Evolutionary conservation across 2,888 invertebrate species (phyloP).

Genomic region (Eupithecia vulgata): DNA sequence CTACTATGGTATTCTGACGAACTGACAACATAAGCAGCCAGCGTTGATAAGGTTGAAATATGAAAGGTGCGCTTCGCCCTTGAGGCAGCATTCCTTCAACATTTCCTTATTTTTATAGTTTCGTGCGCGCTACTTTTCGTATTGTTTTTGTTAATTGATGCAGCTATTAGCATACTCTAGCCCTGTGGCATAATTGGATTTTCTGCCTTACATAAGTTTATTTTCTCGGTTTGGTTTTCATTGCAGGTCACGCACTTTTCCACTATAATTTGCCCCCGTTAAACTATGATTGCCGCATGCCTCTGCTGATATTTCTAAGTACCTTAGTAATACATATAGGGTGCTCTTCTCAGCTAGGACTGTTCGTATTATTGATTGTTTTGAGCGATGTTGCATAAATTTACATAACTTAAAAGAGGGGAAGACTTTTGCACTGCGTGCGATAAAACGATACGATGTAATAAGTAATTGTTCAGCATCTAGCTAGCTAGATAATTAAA

Average conservation of each 20-base stretch:
- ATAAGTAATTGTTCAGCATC: background rate
- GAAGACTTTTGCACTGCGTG: background rate
- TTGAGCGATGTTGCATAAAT: background rate
- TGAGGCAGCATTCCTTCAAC: conserved; percentile 37
- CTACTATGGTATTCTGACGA: conserved; percentile 7
- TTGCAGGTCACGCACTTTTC: background rate
- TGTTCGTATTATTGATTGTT: background rate
- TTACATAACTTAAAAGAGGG: background rate
- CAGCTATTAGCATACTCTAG: conserved; percentile 18
- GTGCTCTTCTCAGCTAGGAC: background rate
- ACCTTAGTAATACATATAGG: background rate
- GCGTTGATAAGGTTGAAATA: conserved; percentile 24
- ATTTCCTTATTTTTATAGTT: conserved; percentile 40
- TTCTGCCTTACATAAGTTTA: background rate
- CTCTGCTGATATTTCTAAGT: background rate
- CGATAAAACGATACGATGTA: background rate
- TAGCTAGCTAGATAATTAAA: background rate
- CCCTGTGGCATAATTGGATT: background rate
- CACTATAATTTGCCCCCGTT: background rate
- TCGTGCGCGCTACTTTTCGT: conserved; percentile 16
- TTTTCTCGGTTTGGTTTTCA: background rate
- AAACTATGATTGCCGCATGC: background rate
- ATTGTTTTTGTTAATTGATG: conserved; percentile 19
- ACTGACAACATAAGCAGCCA: conserved; percentile 4
- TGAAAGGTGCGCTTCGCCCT: conserved; percentile 36